Conservation (phyloP, 2,113 vertebrate species). For the Phasianus colchicus region DNA sequence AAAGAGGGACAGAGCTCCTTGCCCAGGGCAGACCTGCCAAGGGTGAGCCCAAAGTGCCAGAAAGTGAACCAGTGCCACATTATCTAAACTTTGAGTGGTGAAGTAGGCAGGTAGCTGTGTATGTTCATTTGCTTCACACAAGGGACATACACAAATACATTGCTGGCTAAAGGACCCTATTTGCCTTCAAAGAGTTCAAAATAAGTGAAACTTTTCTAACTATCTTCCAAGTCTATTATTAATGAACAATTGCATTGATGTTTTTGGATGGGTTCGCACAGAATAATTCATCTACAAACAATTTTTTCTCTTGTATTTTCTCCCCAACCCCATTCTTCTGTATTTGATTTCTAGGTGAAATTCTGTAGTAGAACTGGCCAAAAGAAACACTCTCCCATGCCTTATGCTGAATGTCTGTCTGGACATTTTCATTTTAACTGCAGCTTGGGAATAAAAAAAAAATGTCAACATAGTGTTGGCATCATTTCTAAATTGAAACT, state of each 20-base stretch:
- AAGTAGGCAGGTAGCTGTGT: not conserved
- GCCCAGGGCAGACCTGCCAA: accelerated
- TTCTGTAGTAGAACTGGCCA: constrained; percentile 64
- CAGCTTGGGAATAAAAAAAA: constrained; percentile 52
- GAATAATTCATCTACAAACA: constrained; percentile 76
- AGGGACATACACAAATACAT: not conserved
- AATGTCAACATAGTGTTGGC: constrained; percentile 47
- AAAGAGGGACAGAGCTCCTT: not conserved
- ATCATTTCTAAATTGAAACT: constrained; percentile 52
- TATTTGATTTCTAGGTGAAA: constrained; percentile 69
- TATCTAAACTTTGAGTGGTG: not conserved
- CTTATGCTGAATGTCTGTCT: constrained; percentile 69
- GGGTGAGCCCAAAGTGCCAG: not conserved
- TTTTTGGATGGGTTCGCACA: constrained; percentile 71
- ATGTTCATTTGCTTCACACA: not conserved
- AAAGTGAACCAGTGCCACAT: not conserved
- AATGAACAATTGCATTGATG: constrained; percentile 44
- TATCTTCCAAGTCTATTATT: constrained; percentile 72
- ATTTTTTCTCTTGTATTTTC: constrained; percentile 71
- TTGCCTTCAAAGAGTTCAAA: constrained; percentile 73
- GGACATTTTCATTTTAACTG: constrained; percentile 72
- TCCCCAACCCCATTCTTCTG: constrained; percentile 49
- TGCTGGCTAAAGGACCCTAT: not conserved
- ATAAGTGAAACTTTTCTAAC: constrained; percentile 61
- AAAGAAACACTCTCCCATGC: constrained; percentile 74